Base-by-base conservation (phyloP, 2,888 invertebrate genomes). In the Heteropelma amictum region DNA sequence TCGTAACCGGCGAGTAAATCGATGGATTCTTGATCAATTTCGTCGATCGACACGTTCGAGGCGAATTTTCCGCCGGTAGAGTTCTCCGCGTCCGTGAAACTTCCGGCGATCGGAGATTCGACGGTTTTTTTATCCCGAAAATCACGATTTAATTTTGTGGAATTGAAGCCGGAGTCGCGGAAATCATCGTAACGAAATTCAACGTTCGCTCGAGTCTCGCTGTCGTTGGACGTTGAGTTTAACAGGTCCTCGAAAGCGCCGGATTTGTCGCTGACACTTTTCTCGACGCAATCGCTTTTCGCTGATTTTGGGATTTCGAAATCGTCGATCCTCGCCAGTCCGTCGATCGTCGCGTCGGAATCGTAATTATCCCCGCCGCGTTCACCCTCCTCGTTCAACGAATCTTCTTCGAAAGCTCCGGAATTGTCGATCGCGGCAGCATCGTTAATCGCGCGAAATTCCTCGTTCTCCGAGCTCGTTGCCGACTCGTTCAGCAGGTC, bases 251-350 rank as follows among this genome's bases (percentile, higher is more conserved):
- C 77, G 38, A 78, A 77, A 19, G 63, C 42, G 1, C 71, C 56
- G 6, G 10, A 21, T 26, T 49, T 54, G 0, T 28, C 56, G 47
- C n/a, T n/a, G n/a, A n/a, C n/a, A n/a, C n/a, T n/a, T n/a, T n/a
- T n/a, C n/a, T n/a, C n/a, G n/a, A n/a, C n/a, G n/a, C n/a, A n/a
- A n/a, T n/a, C n/a, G n/a, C n/a, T n/a, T n/a, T n/a, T n/a, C n/a
- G n/a, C n/a, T n/a, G n/a, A n/a, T n/a, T n/a, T n/a, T n/a, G n/a
- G 40, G 47, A 58, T 65, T 21, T 75, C 77, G 38, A 78, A 77
- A 19, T 58, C 42, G 1, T 68, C 56, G 6, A 8, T 26, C 19
- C 45, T 54, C 1, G 26, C 56, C 47, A 33, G 33, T 8, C 17
- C 60, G 1, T 40, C 26, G 33, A 12, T 19, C 12, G 14, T 47